Evolutionary conservation across 2,113 vertebrate species (phyloP).

Genomic region (Platanista minor): DNA sequence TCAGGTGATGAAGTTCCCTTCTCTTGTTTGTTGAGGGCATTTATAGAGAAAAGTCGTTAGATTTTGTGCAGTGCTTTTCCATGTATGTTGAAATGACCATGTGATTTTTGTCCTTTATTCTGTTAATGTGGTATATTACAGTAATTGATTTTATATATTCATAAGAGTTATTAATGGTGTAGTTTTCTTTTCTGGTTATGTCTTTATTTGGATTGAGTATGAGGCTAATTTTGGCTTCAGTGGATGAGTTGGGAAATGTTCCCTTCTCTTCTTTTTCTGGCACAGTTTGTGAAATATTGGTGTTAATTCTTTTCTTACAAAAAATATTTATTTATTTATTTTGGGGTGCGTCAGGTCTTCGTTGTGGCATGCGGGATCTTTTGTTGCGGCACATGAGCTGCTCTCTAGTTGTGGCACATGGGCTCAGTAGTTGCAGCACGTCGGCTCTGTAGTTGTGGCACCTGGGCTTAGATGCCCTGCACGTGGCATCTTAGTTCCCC

Average conservation of each 20-base stretch:
- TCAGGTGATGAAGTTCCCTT: not conserved
- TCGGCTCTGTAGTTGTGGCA: too few relatives aligned
- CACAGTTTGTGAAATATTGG: not conserved
- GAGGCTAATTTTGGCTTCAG: not conserved
- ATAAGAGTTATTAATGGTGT: not conserved
- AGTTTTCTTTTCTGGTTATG: not conserved
- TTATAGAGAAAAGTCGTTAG: not conserved
- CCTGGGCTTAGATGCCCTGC: too few relatives aligned
- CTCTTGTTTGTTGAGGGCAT: not conserved
- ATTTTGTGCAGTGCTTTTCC: not conserved
- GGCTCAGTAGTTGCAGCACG: too few relatives aligned
- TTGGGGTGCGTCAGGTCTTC: too few relatives aligned
- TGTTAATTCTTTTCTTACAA: not conserved
- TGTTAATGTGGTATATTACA: not conserved
- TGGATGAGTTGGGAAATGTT: not conserved
- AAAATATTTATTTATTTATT: too few relatives aligned
- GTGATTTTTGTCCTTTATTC: not conserved
- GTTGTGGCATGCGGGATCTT: too few relatives aligned
- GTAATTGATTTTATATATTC: not conserved
- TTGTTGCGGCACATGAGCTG: too few relatives aligned
- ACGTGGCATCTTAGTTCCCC: too few relatives aligned
- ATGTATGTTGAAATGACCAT: not conserved
- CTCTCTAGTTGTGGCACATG: too few relatives aligned
- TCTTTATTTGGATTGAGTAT: not conserved
- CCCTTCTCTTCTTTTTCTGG: not conserved